phyloP scores from a whole-genome alignment of 2,888 invertebrate genomes.

The Hartigia nigra region DNA sequence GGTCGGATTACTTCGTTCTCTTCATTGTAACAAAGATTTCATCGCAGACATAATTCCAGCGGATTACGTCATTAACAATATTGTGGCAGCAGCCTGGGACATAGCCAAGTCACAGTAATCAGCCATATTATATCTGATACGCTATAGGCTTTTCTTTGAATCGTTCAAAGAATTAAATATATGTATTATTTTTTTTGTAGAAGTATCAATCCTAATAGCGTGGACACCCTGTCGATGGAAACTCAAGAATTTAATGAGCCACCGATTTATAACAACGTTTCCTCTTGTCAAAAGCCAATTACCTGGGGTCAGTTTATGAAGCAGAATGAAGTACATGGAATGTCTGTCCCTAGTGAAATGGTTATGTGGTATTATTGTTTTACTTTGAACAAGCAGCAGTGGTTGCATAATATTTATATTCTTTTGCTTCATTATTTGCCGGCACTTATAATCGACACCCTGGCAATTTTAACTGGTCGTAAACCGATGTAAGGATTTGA shows the following conservation, averaged over 20 bases:
- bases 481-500: slow-evolving; percentile 71
- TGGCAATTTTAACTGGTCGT: slow-evolving; percentile 68
- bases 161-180: not conserved
- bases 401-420: slow-evolving; percentile 68
- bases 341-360: slow-evolving; percentile 69
- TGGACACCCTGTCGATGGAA: slow-evolving; percentile 12
- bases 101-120: slow-evolving; percentile 50
- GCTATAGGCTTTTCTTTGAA: not conserved
- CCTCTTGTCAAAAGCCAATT: slow-evolving; percentile 83
- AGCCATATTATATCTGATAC: not conserved
- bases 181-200: not conserved
- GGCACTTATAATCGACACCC: slow-evolving; percentile 70
- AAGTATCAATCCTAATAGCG: slow-evolving; percentile 3
- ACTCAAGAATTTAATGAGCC: slow-evolving; percentile 59
- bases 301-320: slow-evolving; percentile 78
- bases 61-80: slow-evolving; percentile 73
- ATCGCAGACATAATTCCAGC: slow-evolving; percentile 77
- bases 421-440: slow-evolving; percentile 72
- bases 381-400: slow-evolving; percentile 69
- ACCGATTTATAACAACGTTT: slow-evolving; percentile 87
- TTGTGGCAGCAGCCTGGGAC: slow-evolving; percentile 72
- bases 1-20: slow-evolving; percentile 72
- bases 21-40: slow-evolving; percentile 68
- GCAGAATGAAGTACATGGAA: slow-evolving; percentile 68
- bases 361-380: slow-evolving; percentile 76